Conservation (phyloP, 2,797 vertebrate species). For the Acanthornis magna region DNA sequence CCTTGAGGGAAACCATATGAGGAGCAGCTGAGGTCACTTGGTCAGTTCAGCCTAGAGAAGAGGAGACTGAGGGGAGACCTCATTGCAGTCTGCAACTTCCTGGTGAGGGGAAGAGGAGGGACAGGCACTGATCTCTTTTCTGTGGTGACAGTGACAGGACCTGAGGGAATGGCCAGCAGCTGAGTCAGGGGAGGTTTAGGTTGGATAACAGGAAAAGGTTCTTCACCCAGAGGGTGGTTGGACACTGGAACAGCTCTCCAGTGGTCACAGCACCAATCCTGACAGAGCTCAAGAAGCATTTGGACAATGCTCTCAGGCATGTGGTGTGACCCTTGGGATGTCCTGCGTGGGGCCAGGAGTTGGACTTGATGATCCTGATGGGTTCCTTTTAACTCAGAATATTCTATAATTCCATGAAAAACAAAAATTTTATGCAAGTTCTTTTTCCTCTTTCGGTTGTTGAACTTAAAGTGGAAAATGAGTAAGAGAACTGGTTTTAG, state of each 20-base stretch:
- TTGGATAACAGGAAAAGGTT: accelerated
- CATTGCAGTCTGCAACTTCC: accelerated
- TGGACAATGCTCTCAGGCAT: background rate
- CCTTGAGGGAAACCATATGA: accelerated
- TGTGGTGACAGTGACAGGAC: too few relatives aligned
- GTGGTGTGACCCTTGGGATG: background rate
- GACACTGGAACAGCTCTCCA: background rate
- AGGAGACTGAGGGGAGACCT: background rate
- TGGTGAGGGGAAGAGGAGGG: background rate
- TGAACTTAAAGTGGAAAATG: background rate
- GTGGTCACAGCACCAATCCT: background rate
- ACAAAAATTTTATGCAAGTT: background rate
- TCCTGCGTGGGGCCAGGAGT: background rate
- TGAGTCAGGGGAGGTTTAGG: accelerated
- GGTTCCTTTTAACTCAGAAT: background rate
- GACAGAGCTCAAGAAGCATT: background rate
- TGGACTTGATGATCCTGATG: background rate
- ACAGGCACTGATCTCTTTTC: background rate
- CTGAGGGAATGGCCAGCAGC: background rate
- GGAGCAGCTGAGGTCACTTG: background rate
- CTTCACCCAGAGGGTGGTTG: accelerated
- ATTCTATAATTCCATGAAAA: background rate
- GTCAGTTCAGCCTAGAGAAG: background rate
- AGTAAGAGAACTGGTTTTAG: background rate
- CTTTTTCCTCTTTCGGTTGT: background rate